Percentiles rank a stretch among this genome's conserved stretches.
These are phyloP conservation scores for Helicoverpa zea DNA, from an alignment of 1,140 invertebrate genomes.

Conservation along the genomic window DNA sequence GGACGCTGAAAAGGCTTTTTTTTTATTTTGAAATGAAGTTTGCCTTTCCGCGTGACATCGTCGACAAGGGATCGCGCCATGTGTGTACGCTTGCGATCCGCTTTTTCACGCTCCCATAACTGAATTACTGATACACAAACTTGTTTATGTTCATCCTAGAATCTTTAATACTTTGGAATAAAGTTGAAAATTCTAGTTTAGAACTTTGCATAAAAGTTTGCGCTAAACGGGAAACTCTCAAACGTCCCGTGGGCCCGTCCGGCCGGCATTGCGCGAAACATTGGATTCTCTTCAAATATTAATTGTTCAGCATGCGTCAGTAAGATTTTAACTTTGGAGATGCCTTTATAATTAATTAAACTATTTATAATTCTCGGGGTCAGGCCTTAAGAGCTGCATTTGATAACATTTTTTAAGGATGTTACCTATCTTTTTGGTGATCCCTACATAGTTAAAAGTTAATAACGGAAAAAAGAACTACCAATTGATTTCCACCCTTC, in stretches of 20 bases:
- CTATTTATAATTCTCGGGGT: not conserved
- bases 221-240: slow-evolving; percentile 29
- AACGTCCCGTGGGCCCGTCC: slow-evolving; percentile 46
- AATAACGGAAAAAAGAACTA: no score
- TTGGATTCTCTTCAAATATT: slow-evolving; percentile 56
- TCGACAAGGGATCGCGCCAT: slow-evolving; percentile 60
- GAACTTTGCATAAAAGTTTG: not conserved
- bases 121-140: slow-evolving; percentile 60
- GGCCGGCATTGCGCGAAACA: slow-evolving; percentile 49
- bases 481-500: no score
- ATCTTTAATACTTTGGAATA: slow-evolving; percentile 24
- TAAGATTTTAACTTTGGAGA: slow-evolving; percentile 35
- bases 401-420: no score
- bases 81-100: slow-evolving; percentile 58
- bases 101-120: slow-evolving; percentile 66
- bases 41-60: slow-evolving; percentile 59
- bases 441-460: no score
- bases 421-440: no score
- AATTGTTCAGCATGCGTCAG: slow-evolving; percentile 45
- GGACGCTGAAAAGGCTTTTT: slow-evolving; percentile 32
- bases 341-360: not conserved
- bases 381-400: not conserved
- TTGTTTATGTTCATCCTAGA: slow-evolving; percentile 32
- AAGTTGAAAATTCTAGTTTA: slow-evolving; percentile 24
- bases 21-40: slow-evolving; percentile 57